Evolutionary conservation across 2,888 invertebrate species (phyloP).

Genomic region (Orgyia antiqua): DNA sequence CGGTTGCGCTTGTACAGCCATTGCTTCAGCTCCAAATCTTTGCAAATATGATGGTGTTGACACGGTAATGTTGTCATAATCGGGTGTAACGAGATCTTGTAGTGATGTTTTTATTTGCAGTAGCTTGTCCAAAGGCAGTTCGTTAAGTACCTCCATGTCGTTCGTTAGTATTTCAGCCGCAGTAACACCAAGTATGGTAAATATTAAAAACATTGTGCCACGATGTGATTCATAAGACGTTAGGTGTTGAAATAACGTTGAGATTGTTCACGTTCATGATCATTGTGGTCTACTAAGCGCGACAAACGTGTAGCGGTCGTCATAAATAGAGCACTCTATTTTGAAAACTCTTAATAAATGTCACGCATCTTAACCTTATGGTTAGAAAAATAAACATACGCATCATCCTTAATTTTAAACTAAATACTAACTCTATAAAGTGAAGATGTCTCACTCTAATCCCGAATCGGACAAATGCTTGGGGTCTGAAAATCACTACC

Average conservation of each 20-base stretch:
- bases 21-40: constrained; percentile 60
- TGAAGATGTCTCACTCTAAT: too few species aligned
- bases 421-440: too few species aligned
- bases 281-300: constrained; percentile 57
- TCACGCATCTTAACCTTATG: neutral
- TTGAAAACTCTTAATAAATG: constrained; percentile 5
- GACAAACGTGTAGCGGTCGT: constrained; percentile 44
- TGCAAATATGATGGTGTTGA: constrained; percentile 40
- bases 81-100: constrained; percentile 42
- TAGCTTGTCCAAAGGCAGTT: constrained; percentile 83
- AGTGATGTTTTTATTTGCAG: constrained; percentile 78
- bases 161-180: constrained; percentile 39
- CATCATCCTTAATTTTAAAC: too few species aligned
- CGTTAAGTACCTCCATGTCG: constrained; percentile 78
- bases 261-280: constrained; percentile 29
- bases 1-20: constrained; percentile 51
- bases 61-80: constrained; percentile 43
- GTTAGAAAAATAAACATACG: too few species aligned
- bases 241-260: constrained; percentile 30
- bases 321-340: constrained; percentile 35
- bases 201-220: constrained; percentile 37
- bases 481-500: too few species aligned
- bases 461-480: too few species aligned
- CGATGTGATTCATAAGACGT: constrained; percentile 30
- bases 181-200: constrained; percentile 29